Base-by-base conservation (phyloP, 2,888 invertebrate genomes). In the Hemithea aestivaria region DNA sequence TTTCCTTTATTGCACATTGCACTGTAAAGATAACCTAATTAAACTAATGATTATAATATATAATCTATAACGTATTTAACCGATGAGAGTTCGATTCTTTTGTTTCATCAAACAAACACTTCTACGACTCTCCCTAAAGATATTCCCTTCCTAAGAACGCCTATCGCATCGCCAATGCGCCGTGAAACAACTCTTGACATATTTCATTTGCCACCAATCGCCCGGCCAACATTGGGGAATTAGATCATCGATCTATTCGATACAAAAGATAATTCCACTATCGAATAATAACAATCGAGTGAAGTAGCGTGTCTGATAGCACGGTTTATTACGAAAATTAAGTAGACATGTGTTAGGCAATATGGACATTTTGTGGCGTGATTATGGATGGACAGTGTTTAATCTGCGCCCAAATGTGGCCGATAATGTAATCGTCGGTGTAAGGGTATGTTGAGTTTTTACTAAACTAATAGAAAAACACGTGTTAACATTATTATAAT, bases 111-210 rank as follows among this genome's bases (percentile, higher is more conserved):
- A n/a, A 16, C 3, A 16, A 16, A 16, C 16, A 16, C 16, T 16
- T 16, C 16, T 5, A 4, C 5, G 5, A 16, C 16, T 16, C 3
- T 16, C 3, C 3, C 16, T 16, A 16, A 16, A 5, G 24, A 34
- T 33, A 22, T 21, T 34, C 35, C 46, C 53, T 54, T 66, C 62
- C 65, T 51, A 35, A 53, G 68, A 67, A 60, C 55, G 58, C 45
- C 42, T 52, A 45, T 55, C 51, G 69, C 63, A 51, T 27, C 42
- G 58, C 54, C 77, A 82, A 84, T 83, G 73, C 77, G 48, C 73
- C 83, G 76, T 83, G 78, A 77, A 85, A 85, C 77, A 73, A 66
- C 69, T 71, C 76, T 58, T 73, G 85, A 83, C 85, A 79, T 63
- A 74, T 85, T 76, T 81, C 83, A 80, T 83, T 79, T 76, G 73